Conservation (phyloP, 2,113 vertebrate genomes). For the Microtus montanus region DNA sequence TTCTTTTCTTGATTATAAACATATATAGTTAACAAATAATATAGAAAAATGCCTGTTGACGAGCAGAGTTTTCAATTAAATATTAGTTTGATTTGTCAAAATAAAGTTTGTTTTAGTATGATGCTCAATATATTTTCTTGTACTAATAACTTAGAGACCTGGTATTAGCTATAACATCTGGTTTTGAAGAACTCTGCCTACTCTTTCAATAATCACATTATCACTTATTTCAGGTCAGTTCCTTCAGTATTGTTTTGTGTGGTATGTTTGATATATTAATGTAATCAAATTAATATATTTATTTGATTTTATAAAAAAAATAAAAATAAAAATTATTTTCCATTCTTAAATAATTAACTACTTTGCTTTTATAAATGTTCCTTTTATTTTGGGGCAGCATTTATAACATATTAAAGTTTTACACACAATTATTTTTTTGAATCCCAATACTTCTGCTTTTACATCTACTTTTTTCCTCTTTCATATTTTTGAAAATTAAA, state of each 20-base stretch:
- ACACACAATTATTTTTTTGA: neutral
- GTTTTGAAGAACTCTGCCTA: neutral
- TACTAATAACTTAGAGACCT: neutral
- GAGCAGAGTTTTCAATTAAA: neutral
- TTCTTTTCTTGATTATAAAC: neutral
- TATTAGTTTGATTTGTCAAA: neutral
- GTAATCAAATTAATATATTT: neutral
- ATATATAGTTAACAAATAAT: neutral
- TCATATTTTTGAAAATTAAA: neutral
- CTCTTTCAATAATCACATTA: neutral
- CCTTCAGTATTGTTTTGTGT: neutral
- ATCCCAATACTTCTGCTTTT: neutral
- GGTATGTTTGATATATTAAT: neutral
- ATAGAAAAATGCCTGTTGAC: neutral
- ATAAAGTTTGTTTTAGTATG: neutral
- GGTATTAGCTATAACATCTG: neutral
- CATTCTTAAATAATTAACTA: neutral
- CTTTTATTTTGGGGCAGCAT: neutral
- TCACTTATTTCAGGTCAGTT: neutral
- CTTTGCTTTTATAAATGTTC: neutral
- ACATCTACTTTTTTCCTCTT: neutral
- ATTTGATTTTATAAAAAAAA: neutral
- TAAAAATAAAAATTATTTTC: neutral
- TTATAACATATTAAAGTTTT: neutral
- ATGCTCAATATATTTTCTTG: neutral